Base-by-base conservation (phyloP, 2,797 vertebrate species). In the Enteromius unitaeniatus region DNA sequence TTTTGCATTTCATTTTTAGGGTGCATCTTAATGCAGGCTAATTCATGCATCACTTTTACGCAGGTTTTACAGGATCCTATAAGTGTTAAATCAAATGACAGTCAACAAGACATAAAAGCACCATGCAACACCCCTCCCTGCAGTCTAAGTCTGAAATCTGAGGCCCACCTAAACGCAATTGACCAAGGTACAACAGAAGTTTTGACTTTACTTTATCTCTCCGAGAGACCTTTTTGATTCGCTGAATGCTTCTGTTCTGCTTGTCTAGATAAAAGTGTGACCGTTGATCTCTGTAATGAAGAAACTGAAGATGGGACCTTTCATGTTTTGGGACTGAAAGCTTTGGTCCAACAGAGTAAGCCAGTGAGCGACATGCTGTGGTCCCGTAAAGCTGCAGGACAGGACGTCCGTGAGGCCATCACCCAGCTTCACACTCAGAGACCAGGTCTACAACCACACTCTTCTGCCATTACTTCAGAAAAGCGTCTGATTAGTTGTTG, bases 291-390 rank as follows among this genome's bases (percentile, higher is more conserved):
- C 40, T 64, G 37, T n/a, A 28, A 10, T 49, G 82, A 87, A 64
- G 78, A 89, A 68, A 76, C 73, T 79, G 55, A 81, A 6, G 60
- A 83, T 64, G 28, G 47, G 15, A 14, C 58, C 62, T 89, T 92
- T 85, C 83, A 79, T 19, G 68, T 93, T 81, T 89, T 90, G 26
- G 86, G 87, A 11, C 65, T 70, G 69, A 94, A 89, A 84, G 64
- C 87, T 6, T 84, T 85, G 37, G 58, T 93, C 40, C 67, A 88
- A 37, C 62, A 79, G 37, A 81, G 77, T 13, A 21, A 83, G 28
- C 81, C 89, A 28, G 1, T 87, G n/a, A 90, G 62, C 14, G 84
- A 89, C 37, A 67, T 88, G 45, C 58, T 79, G 23, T 72, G 78
- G 23, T 40, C 76, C 47, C 78, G 84, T 21, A 89, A 88, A 89